Conservation (phyloP, 1,140 invertebrate genomes). For the Drosophila parvula region DNA sequence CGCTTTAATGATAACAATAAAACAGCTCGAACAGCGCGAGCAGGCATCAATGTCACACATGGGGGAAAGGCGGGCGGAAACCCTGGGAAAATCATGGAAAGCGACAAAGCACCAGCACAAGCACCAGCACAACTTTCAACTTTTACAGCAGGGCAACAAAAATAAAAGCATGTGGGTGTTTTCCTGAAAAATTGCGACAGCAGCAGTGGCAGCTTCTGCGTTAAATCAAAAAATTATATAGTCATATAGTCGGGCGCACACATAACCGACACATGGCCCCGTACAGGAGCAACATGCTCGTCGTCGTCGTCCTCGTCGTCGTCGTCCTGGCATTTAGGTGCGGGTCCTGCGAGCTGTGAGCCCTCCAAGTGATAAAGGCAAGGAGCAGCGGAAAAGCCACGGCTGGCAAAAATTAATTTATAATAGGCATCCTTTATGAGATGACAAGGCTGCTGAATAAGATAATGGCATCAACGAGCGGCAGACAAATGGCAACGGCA, state of each 20-base stretch:
- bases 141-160: slow-evolving; percentile 54
- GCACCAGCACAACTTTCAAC: slow-evolving; percentile 69
- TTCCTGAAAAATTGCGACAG: slow-evolving; percentile 81
- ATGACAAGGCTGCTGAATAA: slow-evolving; percentile 81
- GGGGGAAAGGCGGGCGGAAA: neutral
- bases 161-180: slow-evolving; percentile 68
- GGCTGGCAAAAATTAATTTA: slow-evolving; percentile 83
- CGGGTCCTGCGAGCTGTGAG: slow-evolving; percentile 16
- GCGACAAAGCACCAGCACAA: neutral
- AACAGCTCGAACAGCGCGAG: slow-evolving; percentile 65
- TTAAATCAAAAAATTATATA: slow-evolving; percentile 84
- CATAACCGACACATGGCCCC: slow-evolving; percentile 24
- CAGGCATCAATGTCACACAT: slow-evolving; percentile 75
- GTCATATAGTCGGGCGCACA: slow-evolving; percentile 73
- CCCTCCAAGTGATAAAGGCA: slow-evolving; percentile 62
- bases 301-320: slow-evolving; percentile 4
- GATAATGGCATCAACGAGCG: slow-evolving; percentile 80
- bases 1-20: slow-evolving; percentile 82
- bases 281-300: slow-evolving; percentile 66
- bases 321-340: slow-evolving; percentile 41
- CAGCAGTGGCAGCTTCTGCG: slow-evolving; percentile 57
- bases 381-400: slow-evolving; percentile 44
- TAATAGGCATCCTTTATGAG: slow-evolving; percentile 83
- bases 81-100: neutral
- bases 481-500: slow-evolving; percentile 63